Base-by-base conservation (phyloP, 2,888 invertebrate species). In the Melangyna quadrimaculata region DNA sequence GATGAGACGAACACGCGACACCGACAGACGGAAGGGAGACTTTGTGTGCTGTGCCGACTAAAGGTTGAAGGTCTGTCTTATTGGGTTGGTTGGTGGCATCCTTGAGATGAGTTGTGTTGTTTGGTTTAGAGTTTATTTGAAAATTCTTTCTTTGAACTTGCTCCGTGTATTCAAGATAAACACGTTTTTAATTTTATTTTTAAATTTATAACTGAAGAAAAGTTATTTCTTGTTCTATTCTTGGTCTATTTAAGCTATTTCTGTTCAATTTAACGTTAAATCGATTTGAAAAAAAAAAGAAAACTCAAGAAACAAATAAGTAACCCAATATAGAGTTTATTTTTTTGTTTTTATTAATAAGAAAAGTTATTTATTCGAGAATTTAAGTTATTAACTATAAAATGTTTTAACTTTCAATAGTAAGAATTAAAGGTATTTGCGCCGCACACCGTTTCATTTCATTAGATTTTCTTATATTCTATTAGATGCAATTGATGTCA, bases 231-330 rank as follows among this genome's bases (percentile, higher is more conserved):
- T 69, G 78, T 78, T 78, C 78, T 74, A 78, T 78, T 70, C 37
- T 70, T 69, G 78, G 82, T 78, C 78, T 74, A 78, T 78, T 83
- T 78, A 70, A 82, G 61, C 55, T 73, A 55, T 61, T 73, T 22
- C 35, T 69, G 61, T 83, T 78, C 78, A 73, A 83, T 83, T 78
- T 73, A 63, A 83, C 63, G 55, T 43, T 63, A 65, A 83, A 83
- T 78, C 78, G 78, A 63, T 55, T 73, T 40, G 57, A n/a, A 12
- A 45, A 3, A n/a, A 40, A n/a, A 17, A 40, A 5, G 14, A 10
- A 27, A 43, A 27, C 57, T 78, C 53, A 63, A 10, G 19, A 19
- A 59, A 12, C 10, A 57, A 57, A 10, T 8, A 24, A 24, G 0
- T 22, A 22, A 22, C 10, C 24, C 51, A 14, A 14, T 24, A 45